Evolutionary conservation across 2,113 vertebrate species (phyloP), one percentile per base, ranked within the genome.

Genomic region (Pandion haliaetus): DNA sequence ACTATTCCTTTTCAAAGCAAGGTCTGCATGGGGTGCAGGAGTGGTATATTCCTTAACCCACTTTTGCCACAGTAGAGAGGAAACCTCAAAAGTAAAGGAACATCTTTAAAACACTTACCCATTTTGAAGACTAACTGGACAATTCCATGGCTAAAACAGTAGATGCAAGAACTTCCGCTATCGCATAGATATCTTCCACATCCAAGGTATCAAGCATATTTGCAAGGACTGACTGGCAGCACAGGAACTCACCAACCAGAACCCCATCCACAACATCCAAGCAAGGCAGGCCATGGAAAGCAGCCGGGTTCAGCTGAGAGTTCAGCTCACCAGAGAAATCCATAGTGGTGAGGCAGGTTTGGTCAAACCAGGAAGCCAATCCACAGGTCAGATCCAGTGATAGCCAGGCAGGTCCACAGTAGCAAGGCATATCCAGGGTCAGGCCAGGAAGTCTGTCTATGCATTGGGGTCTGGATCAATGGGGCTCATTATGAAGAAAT

Each of bases 401-500:
- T 20, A 4, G 29, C 20, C 24, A 72, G 4, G 5, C 5, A 31
- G 14, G 12, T 10, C 26, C 36, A 50, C 15, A 59, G 24, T 1
- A 2, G 14, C 14, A 74, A 71, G 5, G 5, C 38, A 42, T 3
- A 21, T 0, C 14, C 40, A 79, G 8, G 24, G 21, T 18, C 10
- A 52, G 34, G 18, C 26, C 13, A 85, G 25, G 20, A 77, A 57
- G 3, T 10, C 38, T 59, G 6, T 10, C 18, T 32, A 3, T 5
- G 0, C 17, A 9, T 3, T 11, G 2, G 7, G 18, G 8, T 3
- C 40, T 34, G 8, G 4, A 26, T 21, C n/a, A 44, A 3, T 0
- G 0, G 1, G 1, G 2, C 3, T 32, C 9, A 9, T 4, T 1
- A 2, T 32, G 11, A 77, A 9, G 3, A 36, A 58, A 28, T 8